A percentile compares a stretch with the other conserved stretches of the same genome.
phyloP scores from a whole-genome alignment of 2,888 invertebrate genomes.

The Sphaerophoria rueppellii region DNA sequence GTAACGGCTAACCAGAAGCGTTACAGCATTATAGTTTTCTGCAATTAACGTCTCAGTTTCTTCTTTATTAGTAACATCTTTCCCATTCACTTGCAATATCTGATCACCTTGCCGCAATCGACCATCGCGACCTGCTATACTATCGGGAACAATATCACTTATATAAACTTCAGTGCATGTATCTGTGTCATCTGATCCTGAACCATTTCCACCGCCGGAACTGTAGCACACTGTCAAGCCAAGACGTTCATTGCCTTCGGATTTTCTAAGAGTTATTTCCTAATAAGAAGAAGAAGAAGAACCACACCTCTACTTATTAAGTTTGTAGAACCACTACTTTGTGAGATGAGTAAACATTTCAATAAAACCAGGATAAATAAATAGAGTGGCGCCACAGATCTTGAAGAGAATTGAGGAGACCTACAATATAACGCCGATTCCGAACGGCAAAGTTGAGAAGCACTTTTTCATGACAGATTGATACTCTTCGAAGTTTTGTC shows the following conservation, averaged over 20 bases:
- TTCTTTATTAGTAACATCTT: slow-evolving; percentile 84
- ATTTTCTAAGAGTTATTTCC: slow-evolving; percentile 86
- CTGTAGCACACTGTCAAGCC: slow-evolving; percentile 87
- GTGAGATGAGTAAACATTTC: no score
- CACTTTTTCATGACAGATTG: no score
- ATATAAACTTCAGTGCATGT: slow-evolving; percentile 86
- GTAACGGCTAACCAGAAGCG: slow-evolving; percentile 85
- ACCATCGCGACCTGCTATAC: slow-evolving; percentile 85
- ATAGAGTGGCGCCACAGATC: no score
- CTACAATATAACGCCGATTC: no score
- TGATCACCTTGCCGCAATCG: slow-evolving; percentile 85
- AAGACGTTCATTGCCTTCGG: slow-evolving; percentile 84
- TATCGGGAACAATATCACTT: slow-evolving; percentile 85
- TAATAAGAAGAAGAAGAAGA: no score
- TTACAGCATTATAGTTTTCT: slow-evolving; percentile 84
- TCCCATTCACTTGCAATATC: slow-evolving; percentile 86
- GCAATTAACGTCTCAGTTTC: slow-evolving; percentile 85
- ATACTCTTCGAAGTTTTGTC: no score
- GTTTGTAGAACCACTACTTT: no score
- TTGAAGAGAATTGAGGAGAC: no score
- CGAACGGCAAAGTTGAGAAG: no score
- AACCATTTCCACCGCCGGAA: slow-evolving; percentile 84
- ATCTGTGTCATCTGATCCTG: slow-evolving; percentile 83
- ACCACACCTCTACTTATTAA: no score
- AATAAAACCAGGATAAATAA: no score